Evolutionary conservation across 2,888 invertebrate species (phyloP), one percentile per base, ranked within the genome.

Genomic region (Calliopum simillimum): DNA sequence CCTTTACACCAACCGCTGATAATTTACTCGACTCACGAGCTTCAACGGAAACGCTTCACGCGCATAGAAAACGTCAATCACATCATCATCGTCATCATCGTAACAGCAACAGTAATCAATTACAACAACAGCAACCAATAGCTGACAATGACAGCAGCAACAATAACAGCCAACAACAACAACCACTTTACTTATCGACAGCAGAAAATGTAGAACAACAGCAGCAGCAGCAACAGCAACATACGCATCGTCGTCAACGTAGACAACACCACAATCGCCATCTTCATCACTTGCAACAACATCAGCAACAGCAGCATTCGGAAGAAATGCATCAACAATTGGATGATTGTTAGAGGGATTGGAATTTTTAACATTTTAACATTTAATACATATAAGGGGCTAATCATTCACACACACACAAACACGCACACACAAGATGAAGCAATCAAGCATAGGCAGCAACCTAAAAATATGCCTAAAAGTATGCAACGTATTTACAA

Each of bases 1-100:
- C 78, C 47, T 77, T 79, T 64, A 75, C 85, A 73, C 79, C 82
- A 11, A 79, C 80, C 49, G 77, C 78, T 64, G 81, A 84, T 69
- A 84, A 85, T 75, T 78, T 79, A 71, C 76, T 84, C 44, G 81
- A 79, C 73, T 66, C 78, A 68, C 76, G 75, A 16, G 74, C 73
- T 25, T 71, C 75, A 44, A 74, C 74, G 47, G 76, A 77, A 62
- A 58, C 74, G 19, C 56, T 66, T 33, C 76, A 74, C 64, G 66
- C 69, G 70, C 81, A 78, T 67, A 77, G 75, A 41, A 74, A 75
- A 44, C 80, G 76, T 25, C 80, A 79, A n/a, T 69, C 70, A n/a
- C 63, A 55, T 19, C 62, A 43, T 14, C 59, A 59, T 49, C 55
- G 2, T 13, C 19, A 70, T 44, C 6, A 68, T 62, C 64, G 41